These are phyloP conservation scores for Wasmannia auropunctata DNA, from an alignment of 1,140 invertebrate species.

Conservation along the genomic window DNA sequence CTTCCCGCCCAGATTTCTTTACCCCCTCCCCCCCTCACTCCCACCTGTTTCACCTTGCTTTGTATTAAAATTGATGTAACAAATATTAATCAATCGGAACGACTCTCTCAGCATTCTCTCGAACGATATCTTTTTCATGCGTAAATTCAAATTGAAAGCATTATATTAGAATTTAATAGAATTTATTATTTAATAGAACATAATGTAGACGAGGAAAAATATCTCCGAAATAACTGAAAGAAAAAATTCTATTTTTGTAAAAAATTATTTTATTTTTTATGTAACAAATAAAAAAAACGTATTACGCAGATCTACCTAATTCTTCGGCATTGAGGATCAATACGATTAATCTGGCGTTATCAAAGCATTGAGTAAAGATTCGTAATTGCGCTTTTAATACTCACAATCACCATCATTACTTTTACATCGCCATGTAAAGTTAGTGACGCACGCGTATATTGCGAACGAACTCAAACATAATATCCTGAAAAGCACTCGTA, in stretches of 20 bases:
- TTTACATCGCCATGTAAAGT: slow-evolving; percentile 24
- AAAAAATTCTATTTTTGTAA: neutral
- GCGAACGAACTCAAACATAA: slow-evolving; percentile 78
- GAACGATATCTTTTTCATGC: neutral
- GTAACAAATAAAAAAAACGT: neutral
- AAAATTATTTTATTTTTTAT: neutral
- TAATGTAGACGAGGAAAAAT: neutral
- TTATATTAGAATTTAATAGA: no score
- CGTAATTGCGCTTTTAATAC: slow-evolving; percentile 3
- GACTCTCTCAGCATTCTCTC: no score
- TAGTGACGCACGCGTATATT: slow-evolving; percentile 71
- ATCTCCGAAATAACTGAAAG: neutral
- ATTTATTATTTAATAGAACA: no score
- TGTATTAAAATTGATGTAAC: slow-evolving; percentile 37
- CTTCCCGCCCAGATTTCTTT: slow-evolving; percentile 40
- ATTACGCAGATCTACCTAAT: neutral
- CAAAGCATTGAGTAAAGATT: neutral
- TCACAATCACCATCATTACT: slow-evolving; percentile 23
- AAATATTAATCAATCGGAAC: slow-evolving; percentile 38
- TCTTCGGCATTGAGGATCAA: neutral
- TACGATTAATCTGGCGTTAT: neutral
- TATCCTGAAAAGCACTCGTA: slow-evolving; percentile 77
- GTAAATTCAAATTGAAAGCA: neutral
- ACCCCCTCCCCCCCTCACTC: no score
- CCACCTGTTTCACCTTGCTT: neutral